Evolutionary conservation across 2,797 vertebrate genomes (phyloP).

Genomic region (Sebastes hubbsi): DNA sequence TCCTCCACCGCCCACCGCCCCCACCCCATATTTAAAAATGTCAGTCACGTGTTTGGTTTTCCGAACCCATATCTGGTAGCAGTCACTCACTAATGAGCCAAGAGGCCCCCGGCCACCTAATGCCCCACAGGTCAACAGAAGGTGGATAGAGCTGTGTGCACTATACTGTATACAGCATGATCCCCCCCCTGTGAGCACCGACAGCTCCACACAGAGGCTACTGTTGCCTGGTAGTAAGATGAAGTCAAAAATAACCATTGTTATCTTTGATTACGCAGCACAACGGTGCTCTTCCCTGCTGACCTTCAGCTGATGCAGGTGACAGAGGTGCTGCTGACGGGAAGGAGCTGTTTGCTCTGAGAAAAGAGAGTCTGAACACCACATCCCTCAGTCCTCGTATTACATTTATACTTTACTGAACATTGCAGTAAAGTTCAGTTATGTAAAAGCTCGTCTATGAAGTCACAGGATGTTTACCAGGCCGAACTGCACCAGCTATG

Average conservation of each 20-base stretch:
- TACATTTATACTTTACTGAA: slow-evolving; percentile 16
- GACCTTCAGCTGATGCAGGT: slow-evolving; percentile 37
- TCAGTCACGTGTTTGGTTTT: slow-evolving; percentile 44
- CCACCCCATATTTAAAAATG: slow-evolving; percentile 30
- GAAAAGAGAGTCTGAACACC: slow-evolving; percentile 17
- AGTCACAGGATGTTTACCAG: slow-evolving; percentile 19
- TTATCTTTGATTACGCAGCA: slow-evolving; percentile 28
- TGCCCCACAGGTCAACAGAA: slow-evolving; percentile 55
- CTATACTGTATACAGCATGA: slow-evolving; percentile 12
- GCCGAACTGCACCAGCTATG: not conserved
- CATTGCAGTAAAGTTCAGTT: slow-evolving; percentile 16
- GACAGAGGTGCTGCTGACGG: not conserved
- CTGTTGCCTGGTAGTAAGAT: slow-evolving; percentile 42
- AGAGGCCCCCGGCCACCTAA: slow-evolving; percentile 13
- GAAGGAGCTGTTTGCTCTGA: not conserved
- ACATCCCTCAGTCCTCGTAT: not conserved
- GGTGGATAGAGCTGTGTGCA: slow-evolving; percentile 34
- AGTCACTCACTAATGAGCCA: slow-evolving; percentile 40
- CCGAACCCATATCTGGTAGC: slow-evolving; percentile 64
- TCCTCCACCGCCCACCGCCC: not conserved
- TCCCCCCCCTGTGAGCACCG: not conserved
- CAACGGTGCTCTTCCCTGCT: not conserved
- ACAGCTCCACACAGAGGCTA: slow-evolving; percentile 22
- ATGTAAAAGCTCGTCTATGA: slow-evolving; percentile 19
- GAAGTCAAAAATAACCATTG: slow-evolving; percentile 48